A percentile compares a stretch with the other conserved stretches of the same genome.
Evolutionary conservation across 2,888 invertebrate species (phyloP).

Genomic region (Macrosiphum euphorbiae): DNA sequence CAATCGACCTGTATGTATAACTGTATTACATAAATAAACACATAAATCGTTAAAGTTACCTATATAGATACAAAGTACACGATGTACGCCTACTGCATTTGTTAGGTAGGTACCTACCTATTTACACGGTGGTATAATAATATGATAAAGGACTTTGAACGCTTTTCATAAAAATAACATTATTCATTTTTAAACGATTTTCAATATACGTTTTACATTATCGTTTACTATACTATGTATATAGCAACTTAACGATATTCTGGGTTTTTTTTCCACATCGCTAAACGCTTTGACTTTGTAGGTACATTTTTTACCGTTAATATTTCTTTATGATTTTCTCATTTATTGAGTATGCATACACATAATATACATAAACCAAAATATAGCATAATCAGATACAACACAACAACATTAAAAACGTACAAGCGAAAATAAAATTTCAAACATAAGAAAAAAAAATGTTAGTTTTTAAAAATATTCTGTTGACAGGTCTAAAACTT

Average conservation of each 20-base stretch:
- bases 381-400: too few species aligned
- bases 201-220: not conserved
- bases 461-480: not conserved
- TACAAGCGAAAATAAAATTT: not conserved
- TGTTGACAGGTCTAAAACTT: not conserved
- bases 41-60: not conserved
- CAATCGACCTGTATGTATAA: not conserved
- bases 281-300: not conserved
- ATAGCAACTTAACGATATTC: not conserved
- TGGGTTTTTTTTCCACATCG: not conserved
- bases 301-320: not conserved
- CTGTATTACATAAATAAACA: not conserved
- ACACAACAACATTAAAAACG: too few species aligned
- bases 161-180: conserved; percentile 1
- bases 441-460: not conserved
- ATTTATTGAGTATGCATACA: not conserved
- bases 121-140: not conserved
- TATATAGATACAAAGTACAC: not conserved
- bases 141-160: not conserved
- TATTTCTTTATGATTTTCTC: not conserved
- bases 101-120: not conserved
- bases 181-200: conserved; percentile 10
- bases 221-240: too few species aligned
- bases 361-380: not conserved
- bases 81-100: not conserved